Base-by-base conservation (phyloP, 2,888 invertebrate species). In the Craniophora ligustri region DNA sequence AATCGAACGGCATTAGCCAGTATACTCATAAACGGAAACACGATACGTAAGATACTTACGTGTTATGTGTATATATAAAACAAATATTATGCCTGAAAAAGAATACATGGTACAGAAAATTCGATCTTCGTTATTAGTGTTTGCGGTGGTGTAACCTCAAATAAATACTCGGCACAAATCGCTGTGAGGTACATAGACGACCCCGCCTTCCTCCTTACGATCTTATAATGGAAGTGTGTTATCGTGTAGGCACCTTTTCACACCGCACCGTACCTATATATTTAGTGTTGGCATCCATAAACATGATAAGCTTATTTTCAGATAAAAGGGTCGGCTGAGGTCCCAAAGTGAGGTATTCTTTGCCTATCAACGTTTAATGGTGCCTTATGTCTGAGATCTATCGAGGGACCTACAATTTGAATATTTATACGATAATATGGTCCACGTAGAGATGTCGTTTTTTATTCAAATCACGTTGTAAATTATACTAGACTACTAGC, bases 241-340 rank as follows among this genome's bases (percentile, higher is more conserved):
- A 79, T 82, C 85, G 71, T 83, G 79, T 86, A 72, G 63, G 62
- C 63, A 84, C 85, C 83, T 83, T 83, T 85, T 86, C 82, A 81
- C 83, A 83, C 82, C 78, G 71, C 72, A 67, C 61, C 78, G 74
- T 76, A 69, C 78, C 81, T 83, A 86, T 81, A 86, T 78, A 84
- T 88, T 87, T 84, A 88, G 84, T 81, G 72, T 81, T 67, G 86
- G 79, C 81, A 83, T 85, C 83, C 85, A 89, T 89, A 89, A 87
- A 90, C 89, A 88, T 88, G 88, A 91, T 90, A 90, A 89, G 88
- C 90, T 88, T 91, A 90, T 91, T 90, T 85, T 77, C 86, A 86
- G 88, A 91, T 90, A 90, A 90, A 91, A 91, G 90, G 91, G 89
- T 90, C 87, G 85, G 63, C 72, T 72, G 79, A 79, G 86, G 80